phyloP scores from a whole-genome alignment of 2,113 vertebrate genomes.

The Hystrix cristata region DNA sequence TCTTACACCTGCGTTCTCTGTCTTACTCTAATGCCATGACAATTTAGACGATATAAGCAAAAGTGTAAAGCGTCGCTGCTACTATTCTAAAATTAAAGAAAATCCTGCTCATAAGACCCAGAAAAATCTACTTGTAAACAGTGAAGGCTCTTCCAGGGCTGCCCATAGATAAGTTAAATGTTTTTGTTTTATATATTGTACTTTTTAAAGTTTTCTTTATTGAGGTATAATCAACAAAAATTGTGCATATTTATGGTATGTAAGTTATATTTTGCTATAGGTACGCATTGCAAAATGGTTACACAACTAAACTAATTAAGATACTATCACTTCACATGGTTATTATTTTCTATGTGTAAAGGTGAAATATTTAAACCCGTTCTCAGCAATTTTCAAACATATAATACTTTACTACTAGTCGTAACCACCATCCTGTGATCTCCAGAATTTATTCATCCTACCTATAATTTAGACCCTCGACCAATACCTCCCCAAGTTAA shows the following conservation, averaged over 20 bases:
- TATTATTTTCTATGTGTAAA: neutral
- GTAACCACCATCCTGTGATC: neutral
- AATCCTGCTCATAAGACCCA: neutral
- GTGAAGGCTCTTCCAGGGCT: neutral
- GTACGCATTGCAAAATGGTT: neutral
- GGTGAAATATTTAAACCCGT: neutral
- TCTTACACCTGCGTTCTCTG: neutral
- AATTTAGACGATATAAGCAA: neutral
- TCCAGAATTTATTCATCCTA: neutral
- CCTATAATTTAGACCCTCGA: neutral
- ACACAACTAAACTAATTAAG: neutral
- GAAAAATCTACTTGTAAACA: neutral
- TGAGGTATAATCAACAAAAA: neutral
- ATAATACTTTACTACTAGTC: neutral
- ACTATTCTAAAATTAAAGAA: conserved; percentile 18
- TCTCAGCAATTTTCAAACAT: neutral
- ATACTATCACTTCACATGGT: neutral
- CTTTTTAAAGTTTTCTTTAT: neutral
- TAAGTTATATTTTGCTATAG: neutral
- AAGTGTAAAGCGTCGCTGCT: neutral
- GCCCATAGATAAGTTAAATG: neutral
- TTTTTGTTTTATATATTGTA: neutral
- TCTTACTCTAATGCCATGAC: neutral
- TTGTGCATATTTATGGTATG: neutral
- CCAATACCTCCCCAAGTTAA: neutral